Conservation (phyloP, 37 sponge, comb jelly and placozoan genomes). For the Diacarnus erythraeanus region DNA sequence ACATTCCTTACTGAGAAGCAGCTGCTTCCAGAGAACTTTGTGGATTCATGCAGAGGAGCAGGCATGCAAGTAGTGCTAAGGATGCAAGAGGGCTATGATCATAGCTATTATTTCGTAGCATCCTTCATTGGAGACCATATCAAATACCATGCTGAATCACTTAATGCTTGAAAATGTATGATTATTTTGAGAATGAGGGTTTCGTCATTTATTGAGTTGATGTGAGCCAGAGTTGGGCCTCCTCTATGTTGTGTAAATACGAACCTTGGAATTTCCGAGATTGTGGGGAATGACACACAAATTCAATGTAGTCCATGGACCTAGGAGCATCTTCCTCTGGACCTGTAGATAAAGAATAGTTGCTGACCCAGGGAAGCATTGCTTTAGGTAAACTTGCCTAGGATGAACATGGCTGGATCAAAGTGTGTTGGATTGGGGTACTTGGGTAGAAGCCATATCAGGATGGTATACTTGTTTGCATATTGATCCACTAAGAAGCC, state of each 20-base stretch:
- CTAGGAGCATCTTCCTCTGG: conserved; percentile 73
- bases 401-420: conserved; percentile 66
- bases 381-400: conserved; percentile 36
- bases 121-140: conserved; percentile 93
- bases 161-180: conserved; percentile 41
- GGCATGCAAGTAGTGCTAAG: conserved; percentile 68
- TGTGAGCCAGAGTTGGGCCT: conserved; percentile 34
- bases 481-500: conserved; percentile 78
- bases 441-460: conserved; percentile 78
- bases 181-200: neutral
- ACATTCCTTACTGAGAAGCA: conserved; percentile 60
- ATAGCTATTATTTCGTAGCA: conserved; percentile 91
- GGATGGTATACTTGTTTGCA: conserved; percentile 48
- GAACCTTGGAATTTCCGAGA: conserved; percentile 41
- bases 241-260: conserved; percentile 26
- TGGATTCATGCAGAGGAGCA: conserved; percentile 56
- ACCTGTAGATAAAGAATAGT: too few species aligned
- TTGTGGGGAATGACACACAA: conserved; percentile 68
- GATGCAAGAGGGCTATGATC: conserved; percentile 96
- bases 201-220: neutral
- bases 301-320: conserved; percentile 62
- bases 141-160: conserved; percentile 75
- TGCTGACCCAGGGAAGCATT: neutral
- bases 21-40: conserved; percentile 84
- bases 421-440: conserved; percentile 65